Evolutionary conservation across 2,888 invertebrate species (phyloP).

Genomic region (Lepas anatifera): DNA sequence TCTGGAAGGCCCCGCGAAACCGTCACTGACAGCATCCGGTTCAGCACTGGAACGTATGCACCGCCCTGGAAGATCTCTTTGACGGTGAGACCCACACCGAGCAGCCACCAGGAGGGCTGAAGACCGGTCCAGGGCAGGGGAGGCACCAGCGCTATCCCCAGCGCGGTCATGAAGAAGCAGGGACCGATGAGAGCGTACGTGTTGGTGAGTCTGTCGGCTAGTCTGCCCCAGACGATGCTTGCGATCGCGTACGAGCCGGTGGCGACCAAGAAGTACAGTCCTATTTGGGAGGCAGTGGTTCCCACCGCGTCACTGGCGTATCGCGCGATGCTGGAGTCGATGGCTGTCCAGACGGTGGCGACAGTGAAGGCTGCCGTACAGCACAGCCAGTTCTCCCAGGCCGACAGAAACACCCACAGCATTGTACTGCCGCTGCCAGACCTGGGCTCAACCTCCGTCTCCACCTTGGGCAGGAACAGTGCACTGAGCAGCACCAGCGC

Average conservation of each 20-base stretch:
- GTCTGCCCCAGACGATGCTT: neutral
- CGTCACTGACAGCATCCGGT: neutral
- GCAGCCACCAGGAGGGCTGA: neutral
- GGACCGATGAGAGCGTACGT: neutral
- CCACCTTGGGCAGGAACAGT: neutral
- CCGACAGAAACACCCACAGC: neutral
- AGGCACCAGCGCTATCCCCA: neutral
- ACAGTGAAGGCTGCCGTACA: neutral
- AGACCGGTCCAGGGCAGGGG: neutral
- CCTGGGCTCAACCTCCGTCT: neutral
- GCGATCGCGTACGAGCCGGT: neutral
- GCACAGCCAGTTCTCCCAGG: neutral
- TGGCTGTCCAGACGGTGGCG: neutral
- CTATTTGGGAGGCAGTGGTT: neutral
- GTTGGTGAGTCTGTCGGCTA: neutral
- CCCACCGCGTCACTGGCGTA: neutral
- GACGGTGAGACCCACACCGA: neutral
- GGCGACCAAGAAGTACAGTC: neutral
- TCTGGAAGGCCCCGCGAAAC: neutral
- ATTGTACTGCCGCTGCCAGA: neutral
- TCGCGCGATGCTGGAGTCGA: slow-evolving; percentile 5
- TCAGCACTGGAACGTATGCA: neutral
- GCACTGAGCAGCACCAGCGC: neutral
- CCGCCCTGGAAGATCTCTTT: slow-evolving; percentile 2
- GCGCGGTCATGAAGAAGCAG: neutral